Conservation (phyloP, 2,797 vertebrate genomes). For the Cuculus canorus region DNA sequence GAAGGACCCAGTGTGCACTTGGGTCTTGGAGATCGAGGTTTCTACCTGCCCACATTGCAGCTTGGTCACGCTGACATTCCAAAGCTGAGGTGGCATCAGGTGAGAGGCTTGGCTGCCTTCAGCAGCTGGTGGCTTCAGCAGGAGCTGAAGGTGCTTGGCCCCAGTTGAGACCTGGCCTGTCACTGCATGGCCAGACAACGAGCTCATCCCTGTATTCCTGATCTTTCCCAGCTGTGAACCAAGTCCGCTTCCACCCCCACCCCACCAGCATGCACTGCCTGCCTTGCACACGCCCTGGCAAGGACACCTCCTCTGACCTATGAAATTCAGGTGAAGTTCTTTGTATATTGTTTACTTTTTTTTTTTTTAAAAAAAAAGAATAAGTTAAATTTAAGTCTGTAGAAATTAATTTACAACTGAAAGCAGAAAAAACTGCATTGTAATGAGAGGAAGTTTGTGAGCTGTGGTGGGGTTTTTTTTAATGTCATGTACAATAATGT, state of each 20-base stretch:
- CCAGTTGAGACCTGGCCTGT: background rate
- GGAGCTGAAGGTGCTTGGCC: background rate
- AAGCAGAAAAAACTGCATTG: slow-evolving; percentile 32
- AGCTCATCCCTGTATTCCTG: accelerated
- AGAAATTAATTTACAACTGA: slow-evolving; percentile 68
- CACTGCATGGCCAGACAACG: background rate
- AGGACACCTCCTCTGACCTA: slow-evolving; percentile 23
- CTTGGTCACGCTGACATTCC: accelerated
- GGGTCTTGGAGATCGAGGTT: background rate
- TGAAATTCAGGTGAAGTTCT: slow-evolving; percentile 67
- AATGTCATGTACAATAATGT: slow-evolving; percentile 69
- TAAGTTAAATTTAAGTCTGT: slow-evolving; percentile 74
- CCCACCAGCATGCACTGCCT: background rate
- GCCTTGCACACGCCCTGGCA: background rate
- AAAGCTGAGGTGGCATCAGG: background rate
- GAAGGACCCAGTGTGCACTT: accelerated
- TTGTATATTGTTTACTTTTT: slow-evolving; percentile 73
- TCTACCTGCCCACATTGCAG: accelerated
- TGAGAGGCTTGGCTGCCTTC: background rate
- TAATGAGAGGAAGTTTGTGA: slow-evolving; percentile 66
- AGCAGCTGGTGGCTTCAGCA: background rate
- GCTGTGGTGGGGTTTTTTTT: slow-evolving; percentile 24
- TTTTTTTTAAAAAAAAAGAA: background rate
- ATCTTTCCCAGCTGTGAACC: background rate
- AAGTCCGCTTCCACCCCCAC: background rate